Base-by-base conservation (phyloP, 2,113 vertebrate species). In the Micronycteris hirsuta region DNA sequence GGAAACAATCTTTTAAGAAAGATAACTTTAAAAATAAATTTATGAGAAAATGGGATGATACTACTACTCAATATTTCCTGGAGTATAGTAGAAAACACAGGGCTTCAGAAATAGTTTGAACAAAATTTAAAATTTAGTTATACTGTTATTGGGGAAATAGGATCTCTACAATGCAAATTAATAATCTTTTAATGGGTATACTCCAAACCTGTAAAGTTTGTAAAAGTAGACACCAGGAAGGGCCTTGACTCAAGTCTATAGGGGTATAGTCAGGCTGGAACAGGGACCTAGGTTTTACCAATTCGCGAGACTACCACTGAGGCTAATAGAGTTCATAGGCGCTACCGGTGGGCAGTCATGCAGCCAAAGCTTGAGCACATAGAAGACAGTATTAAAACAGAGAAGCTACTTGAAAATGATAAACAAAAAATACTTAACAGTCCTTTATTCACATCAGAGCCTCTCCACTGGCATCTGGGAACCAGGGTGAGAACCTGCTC, bases 71-170 rank as follows among this genome's bases (percentile, higher is more conserved):
- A 24, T n/a, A 61, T 47, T 80, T 92, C 93, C 24, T 33, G 86
- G 56, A 73, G 14, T 26, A 0, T 77, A 70, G 6, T 49, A 28
- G 33, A 61, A 73, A 49, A 61, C 45, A 47, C 16, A 73, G 33
- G 1, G 3, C 28, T 89, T 61, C 33, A 70, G 15, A 65, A 28
- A 82, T 24, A 97, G 3, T n/a, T 61, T 81, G 26, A 81, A 67
- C 11, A 16, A 81, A 77, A 3, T 71, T 92, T 89, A 92, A 86
- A 82, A 65, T 19, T 33, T 24, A 76, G 3, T 76, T 89, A 82
- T 70, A 47, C 1, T 70, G 6, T 17, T 81, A 56, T 63, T 19
- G 1, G 16, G 19, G 20, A 86, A 63, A 5, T 38, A 74, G 41
- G 1, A 47, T 6, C 4, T 74, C 5, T 28, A 7, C 73, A 24